phyloP scores from a whole-genome alignment of 2,113 vertebrate genomes.

The Entelurus aequoreus region DNA sequence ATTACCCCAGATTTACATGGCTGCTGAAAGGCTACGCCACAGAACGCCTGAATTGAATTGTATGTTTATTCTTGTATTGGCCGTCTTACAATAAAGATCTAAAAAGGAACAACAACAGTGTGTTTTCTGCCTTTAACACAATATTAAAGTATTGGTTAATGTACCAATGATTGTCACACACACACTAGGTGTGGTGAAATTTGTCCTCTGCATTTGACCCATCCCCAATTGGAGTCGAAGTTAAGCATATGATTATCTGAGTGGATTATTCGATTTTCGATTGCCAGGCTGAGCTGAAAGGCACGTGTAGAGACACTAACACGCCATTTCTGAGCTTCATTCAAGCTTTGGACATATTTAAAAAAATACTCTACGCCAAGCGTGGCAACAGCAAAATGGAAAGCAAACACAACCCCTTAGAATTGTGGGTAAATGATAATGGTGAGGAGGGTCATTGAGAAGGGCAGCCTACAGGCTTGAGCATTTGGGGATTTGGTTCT shows the following conservation, averaged over 20 bases:
- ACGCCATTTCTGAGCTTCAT: slow-evolving; percentile 9
- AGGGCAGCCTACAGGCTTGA: slow-evolving; percentile 43
- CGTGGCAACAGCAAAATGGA: slow-evolving; percentile 6
- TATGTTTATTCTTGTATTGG: too few relatives aligned
- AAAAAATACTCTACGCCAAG: slow-evolving; percentile 10
- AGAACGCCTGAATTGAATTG: too few relatives aligned
- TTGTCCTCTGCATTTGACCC: too few relatives aligned
- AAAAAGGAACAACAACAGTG: too few relatives aligned
- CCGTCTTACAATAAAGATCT: too few relatives aligned
- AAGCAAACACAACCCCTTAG: slow-evolving; percentile 23
- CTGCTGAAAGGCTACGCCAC: too few relatives aligned
- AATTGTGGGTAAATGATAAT: slow-evolving; percentile 43
- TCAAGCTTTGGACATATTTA: slow-evolving; percentile 23
- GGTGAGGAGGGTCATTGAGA: slow-evolving; percentile 35
- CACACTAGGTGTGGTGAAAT: too few relatives aligned
- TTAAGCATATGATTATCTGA: background rate
- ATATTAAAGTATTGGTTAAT: too few relatives aligned
- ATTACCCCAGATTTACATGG: too few relatives aligned
- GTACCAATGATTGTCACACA: too few relatives aligned
- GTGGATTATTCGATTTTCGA: slow-evolving; percentile 6
- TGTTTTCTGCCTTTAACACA: too few relatives aligned
- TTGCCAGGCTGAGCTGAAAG: slow-evolving; percentile 9
- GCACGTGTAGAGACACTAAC: background rate
- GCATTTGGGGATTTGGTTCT: slow-evolving; percentile 53
- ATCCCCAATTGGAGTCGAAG: background rate